phyloP scores from a whole-genome alignment of 2,113 vertebrate genomes.

The cat (Felis catus) region DNA sequence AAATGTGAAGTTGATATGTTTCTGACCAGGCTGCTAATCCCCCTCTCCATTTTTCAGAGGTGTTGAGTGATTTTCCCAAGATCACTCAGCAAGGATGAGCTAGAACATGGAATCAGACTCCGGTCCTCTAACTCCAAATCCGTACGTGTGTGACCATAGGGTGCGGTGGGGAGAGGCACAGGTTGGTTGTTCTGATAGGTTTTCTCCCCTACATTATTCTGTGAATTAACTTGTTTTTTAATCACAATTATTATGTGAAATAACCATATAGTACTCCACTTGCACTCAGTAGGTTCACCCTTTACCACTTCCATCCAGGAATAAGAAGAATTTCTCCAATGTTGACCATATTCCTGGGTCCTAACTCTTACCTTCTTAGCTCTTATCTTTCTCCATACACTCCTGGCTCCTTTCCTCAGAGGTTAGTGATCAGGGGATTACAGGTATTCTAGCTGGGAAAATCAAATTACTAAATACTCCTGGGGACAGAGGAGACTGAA shows the following conservation, averaged over 20 bases:
- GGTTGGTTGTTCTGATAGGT: not conserved
- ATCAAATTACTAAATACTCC: not conserved
- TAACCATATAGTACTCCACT: not conserved
- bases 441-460: not conserved
- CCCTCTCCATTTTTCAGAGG: not conserved
- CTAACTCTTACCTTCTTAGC: not conserved
- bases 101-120: not conserved
- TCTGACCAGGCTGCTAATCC: not conserved
- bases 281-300: not conserved
- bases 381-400: not conserved
- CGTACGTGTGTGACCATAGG: not conserved
- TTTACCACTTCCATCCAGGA: not conserved
- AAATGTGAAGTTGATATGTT: not conserved
- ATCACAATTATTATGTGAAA: not conserved
- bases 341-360: not conserved
- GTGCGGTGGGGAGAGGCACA: not conserved
- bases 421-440: not conserved
- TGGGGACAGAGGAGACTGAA: not conserved
- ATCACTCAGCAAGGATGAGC: not conserved
- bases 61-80: not conserved
- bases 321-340: not conserved
- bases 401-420: not conserved
- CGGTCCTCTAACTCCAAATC: not conserved
- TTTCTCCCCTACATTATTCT: not conserved
- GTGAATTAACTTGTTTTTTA: not conserved